Evolutionary conservation across 2,888 invertebrate species (phyloP), one percentile per base, ranked within the genome.

Genomic region (Hemistola chrysoprasaria): DNA sequence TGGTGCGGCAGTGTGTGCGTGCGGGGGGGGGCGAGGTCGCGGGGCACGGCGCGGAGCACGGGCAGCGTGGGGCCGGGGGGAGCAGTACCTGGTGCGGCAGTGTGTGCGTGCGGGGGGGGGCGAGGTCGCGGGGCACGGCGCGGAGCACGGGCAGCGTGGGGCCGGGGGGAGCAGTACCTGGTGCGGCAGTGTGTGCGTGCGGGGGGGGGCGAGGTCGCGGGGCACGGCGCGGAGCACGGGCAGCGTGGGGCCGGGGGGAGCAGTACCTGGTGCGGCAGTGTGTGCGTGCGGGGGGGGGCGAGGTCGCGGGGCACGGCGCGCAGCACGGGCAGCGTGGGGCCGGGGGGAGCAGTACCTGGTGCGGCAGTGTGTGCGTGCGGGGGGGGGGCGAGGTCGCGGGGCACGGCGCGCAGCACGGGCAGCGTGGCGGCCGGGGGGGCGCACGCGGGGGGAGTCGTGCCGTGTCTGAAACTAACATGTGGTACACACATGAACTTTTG

Each of bases 221-320:
- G 67, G 63, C 46, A 69, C 58, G 9, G 58, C 60, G 22, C 68
- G 69, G 48, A 63, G 56, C 57, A 59, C 59, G 11, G 65, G 61
- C 54, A 57, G 57, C 49, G 40, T 31, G 31, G 40, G 28, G 33
- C 42, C 3, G 45, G 34, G 28, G 37, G 32, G 27, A n/a, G n/a
- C n/a, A n/a, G n/a, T n/a, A n/a, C n/a, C n/a, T n/a, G n/a, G n/a
- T n/a, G n/a, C n/a, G n/a, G n/a, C n/a, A n/a, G n/a, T n/a, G n/a
- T n/a, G 33, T 35, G 30, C 39, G n/a, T 35, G 29, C 45, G 45
- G n/a, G 31, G 34, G 22, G 49, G 36, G 25, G 23, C 45, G 73
- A 21, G 70, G 8, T 45, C 9, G 6, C 63, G 64, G 7, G 67
- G 63, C 46, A 69, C 58, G 9, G 58, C 60, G 22, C 68, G 69